Conservation (phyloP, 2,888 invertebrate genomes). For the Calliphora vomitoria region DNA sequence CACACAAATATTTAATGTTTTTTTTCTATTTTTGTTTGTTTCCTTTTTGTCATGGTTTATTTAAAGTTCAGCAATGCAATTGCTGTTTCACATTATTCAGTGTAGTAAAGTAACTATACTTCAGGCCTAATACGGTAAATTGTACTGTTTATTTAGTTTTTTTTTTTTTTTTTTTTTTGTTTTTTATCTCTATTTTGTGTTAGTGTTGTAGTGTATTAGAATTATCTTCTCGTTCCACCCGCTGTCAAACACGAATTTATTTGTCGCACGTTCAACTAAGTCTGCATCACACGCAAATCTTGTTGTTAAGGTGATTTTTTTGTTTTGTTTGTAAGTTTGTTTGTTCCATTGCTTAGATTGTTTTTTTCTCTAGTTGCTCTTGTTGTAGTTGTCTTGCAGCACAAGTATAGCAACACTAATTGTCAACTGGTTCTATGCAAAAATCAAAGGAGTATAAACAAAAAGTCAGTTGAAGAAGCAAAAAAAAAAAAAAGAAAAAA, state of each 20-base stretch:
- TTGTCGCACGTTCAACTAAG: slow-evolving; percentile 62
- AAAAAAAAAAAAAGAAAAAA: neutral
- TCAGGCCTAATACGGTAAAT: slow-evolving; percentile 58
- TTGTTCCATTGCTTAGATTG: no score
- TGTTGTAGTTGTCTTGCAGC: slow-evolving; percentile 75
- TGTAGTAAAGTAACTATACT: neutral
- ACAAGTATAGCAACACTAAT: slow-evolving; percentile 71
- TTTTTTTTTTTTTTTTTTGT: slow-evolving; percentile 19
- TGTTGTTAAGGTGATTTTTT: slow-evolving; percentile 59
- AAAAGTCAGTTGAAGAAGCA: neutral
- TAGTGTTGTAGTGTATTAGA: slow-evolving; percentile 32
- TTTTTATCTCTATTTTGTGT: neutral
- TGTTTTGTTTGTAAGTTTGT: slow-evolving; percentile 1
- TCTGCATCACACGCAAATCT: slow-evolving; percentile 65
- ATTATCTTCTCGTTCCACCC: slow-evolving; percentile 69
- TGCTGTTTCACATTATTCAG: neutral
- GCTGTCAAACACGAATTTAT: slow-evolving; percentile 70
- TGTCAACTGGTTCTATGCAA: slow-evolving; percentile 80
- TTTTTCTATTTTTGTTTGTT: neutral
- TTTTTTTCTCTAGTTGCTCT: slow-evolving; percentile 67
- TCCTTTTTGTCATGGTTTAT: neutral
- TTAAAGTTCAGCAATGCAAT: slow-evolving; percentile 4
- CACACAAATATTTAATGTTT: slow-evolving; percentile 42
- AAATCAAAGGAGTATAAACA: slow-evolving; percentile 42
- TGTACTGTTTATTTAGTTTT: slow-evolving; percentile 51